Evolutionary conservation across 2,113 vertebrate species (phyloP), one percentile per base, ranked within the genome.

Genomic region (Phalacrocorax pelagicus): DNA sequence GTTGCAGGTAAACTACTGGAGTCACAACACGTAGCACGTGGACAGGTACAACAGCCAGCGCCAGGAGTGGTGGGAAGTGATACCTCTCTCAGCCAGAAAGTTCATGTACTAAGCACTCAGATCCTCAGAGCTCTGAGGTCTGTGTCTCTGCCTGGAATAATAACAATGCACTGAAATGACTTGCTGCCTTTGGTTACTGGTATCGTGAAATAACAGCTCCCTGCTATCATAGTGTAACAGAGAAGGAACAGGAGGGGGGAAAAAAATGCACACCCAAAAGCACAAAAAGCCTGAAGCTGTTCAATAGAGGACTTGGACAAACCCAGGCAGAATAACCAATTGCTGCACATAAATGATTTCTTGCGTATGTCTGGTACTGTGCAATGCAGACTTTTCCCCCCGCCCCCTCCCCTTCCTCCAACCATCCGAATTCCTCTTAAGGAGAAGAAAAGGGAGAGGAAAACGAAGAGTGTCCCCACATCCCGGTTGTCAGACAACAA

Each of bases 241-340:
- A 55, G 52, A 84, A 78, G 40, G 52, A 92, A 66, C 49, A n/a
- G 52, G 22, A 70, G 59, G 9, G 46, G 26, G 4, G 30, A 5
- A 72, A 69, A 69, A 90, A 34, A 40, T 2, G 52, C 63, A 89
- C 49, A 27, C 47, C 38, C 62, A 42, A 74, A 91, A 91, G 87
- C 94, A 96, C 61, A 89, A 86, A 95, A 94, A 95, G 26, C 86
- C 83, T 24, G 77, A 38, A 88, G 82, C 42, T 57, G 84, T 57
- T 88, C 85, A 87, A 32, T 18, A 65, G 46, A 47, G 65, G 38
- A 72, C 77, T 91, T 38, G 9, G 51, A 57, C 77, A 54, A 75
- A 16, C 23, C 67, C 86, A 86, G 49, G 27, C 79, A 80, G 49
- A 69, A 55, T 29, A 73, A 21, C 59, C 94, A 74, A 92, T 79